Base-by-base conservation (phyloP, 2,888 invertebrate species). In the Odontothrips loti region DNA sequence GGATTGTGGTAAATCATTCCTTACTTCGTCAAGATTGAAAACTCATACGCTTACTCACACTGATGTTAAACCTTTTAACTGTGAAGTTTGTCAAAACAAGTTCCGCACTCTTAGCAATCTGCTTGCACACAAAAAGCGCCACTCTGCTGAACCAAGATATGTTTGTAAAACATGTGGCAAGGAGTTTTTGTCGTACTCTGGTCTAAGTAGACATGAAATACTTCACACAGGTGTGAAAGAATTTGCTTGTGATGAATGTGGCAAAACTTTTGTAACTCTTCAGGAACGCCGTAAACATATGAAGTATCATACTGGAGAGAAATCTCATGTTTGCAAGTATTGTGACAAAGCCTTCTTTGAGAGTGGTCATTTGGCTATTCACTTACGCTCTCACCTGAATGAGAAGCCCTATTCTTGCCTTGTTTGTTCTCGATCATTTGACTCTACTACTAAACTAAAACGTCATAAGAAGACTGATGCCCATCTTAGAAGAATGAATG, bases 381-480 rank as follows among this genome's bases (percentile, higher is more conserved):
- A 75, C 23, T 75, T 75, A 27, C 68, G 68, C 23, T 75, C 68
- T 75, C 68, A 75, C 23, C 68, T 75, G 11, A 75, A 75, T 75
- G 68, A 75, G 23, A 75, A 75, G 10, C 68, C 68, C 8, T 75
- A 75, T 75, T 75, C 68, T 12, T 75, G 68, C 23, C 11, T 75
- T 27, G 27, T 75, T 75, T 75, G 68, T 10, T 75, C 68, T 27
- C 68, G 68, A 4, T 75, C 68, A 23, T 75, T 75, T 75, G 68
- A 75, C 12, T 75, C 68, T 8, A 75, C 68, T 10, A 75, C 68
- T 9, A 75, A 75, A 27, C 27, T 75, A 27, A 75, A 75, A 27
- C 68, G 68, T 75, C 68, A 75, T 27, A 75, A 75, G 12, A 75
- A 75, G 27, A 75, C 68, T 23, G 68, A 75, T 75, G 68, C 68